Evolutionary conservation across 2,888 invertebrate species (phyloP), one percentile per base, ranked within the genome.

Genomic region (Patella caerulea): DNA sequence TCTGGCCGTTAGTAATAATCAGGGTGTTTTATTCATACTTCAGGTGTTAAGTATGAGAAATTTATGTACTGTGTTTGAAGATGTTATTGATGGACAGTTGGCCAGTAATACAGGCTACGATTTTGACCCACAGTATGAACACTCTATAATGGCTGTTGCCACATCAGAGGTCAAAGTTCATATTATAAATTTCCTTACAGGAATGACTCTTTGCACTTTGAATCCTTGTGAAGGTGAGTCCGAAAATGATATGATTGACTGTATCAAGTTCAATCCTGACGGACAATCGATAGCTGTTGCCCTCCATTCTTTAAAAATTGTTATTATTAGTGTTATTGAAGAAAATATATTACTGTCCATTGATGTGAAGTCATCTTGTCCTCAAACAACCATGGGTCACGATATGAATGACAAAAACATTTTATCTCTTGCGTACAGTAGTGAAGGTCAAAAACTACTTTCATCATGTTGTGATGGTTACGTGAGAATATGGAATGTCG

Each of bases 381-480:
- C 83, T 15, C 80, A 79, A 17, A 69, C 84, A 2, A 59, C 73
- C 24, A 75, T 75, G 15, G 78, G 77, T 56, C 1, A 45, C 7
- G 45, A 45, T 9, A 45, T 45, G 45, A 45, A 9, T 4, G 45
- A 76, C 14, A 88, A 87, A 3, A 74, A 81, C 12, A 73, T 87
- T 5, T 83, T 85, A 56, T 78, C 85, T 4, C 74, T 89, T 71
- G 82, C 82, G 55, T 88, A 88, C 73, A 83, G 84, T 45, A 78
- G 80, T 5, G 84, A 82, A 65, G 88, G 87, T 19, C 83, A 86
- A n/a, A 84, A 86, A 53, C 74, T 88, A 55, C 84, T 83, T 7
- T 82, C 86, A 12, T 77, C 84, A 19, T 81, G 84, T 11, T 84
- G 84, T 78, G 89, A 89, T 80, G 88, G 89, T 2, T 78, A 78